Evolutionary conservation across 2,797 vertebrate species (phyloP), one percentile per base, ranked within the genome.

Genomic region (Falco cherrug): DNA sequence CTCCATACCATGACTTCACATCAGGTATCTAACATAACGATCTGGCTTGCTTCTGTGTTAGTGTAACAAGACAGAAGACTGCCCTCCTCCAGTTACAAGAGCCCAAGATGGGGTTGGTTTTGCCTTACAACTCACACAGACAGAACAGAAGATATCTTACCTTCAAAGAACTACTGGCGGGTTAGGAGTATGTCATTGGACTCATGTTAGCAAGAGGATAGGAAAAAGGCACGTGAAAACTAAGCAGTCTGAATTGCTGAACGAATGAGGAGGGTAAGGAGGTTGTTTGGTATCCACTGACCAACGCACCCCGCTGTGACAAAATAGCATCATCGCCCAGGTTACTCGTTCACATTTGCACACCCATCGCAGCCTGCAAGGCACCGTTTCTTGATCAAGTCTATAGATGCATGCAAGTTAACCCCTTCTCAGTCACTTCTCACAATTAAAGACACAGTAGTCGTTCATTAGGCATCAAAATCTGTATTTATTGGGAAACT

Each of bases 131-230:
- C 97, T 96, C 97, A 98, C 94, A 97, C 95, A 98, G 82, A 98
- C 93, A 98, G 95, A 98, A 98, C 89, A 97, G 91, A 98, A 97
- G 93, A 98, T 45, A 37, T 96, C 98, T 98, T 98, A 98, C 98
- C 98, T 98, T 98, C 96, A 92, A 76, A 96, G 97, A 97, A 96
- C 98, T 96, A 98, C 76, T 95, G 97, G 98, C 98, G 96, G 97
- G 96, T 96, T 97, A 97, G 98, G 95, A 97, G 98, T 89, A 91
- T 97, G 97, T 91, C 98, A 97, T 96, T 97, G 98, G 96, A 96
- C 95, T 98, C 96, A 83, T 88, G 98, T 97, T 97, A 98, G 98
- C 98, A 97, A 98, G 86, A 98, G 97, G 97, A 97, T 24, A 98
- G 98, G 98, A 98, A 97, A 98, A 97, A 98, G 97, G 96, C 95